Percentiles rank a stretch among this genome's conserved stretches.
Evolutionary conservation across 2,888 invertebrate genomes (phyloP).

Genomic region (Ernsta delagoae): DNA sequence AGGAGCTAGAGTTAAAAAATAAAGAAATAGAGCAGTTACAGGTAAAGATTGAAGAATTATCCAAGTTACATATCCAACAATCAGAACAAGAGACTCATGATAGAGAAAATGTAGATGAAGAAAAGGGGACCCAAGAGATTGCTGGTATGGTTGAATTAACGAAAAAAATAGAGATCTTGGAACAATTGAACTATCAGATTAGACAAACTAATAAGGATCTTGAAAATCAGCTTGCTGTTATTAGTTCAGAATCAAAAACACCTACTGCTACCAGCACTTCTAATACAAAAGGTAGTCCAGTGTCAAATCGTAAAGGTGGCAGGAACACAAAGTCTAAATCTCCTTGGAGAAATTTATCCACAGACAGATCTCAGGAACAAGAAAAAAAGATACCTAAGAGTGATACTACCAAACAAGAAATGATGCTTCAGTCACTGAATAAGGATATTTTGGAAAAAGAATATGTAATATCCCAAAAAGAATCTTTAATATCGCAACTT

Average conservation of each 20-base stretch:
- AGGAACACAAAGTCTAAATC: slow-evolving; percentile 75
- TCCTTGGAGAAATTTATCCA: slow-evolving; percentile 74
- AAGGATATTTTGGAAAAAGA: slow-evolving; percentile 80
- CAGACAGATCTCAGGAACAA: slow-evolving; percentile 67
- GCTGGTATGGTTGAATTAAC: slow-evolving; percentile 71
- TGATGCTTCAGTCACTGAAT: slow-evolving; percentile 73
- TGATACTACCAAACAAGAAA: slow-evolving; percentile 68
- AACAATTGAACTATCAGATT: slow-evolving; percentile 81
- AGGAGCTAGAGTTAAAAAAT: slow-evolving; percentile 80
- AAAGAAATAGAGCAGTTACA: slow-evolving; percentile 69
- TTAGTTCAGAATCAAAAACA: slow-evolving; percentile 61
- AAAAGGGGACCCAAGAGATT: slow-evolving; percentile 84
- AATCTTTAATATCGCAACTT: slow-evolving; percentile 70
- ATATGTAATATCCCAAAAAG: slow-evolving; percentile 72
- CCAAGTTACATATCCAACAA: slow-evolving; percentile 42
- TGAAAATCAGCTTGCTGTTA: slow-evolving; percentile 75
- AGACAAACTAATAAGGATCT: slow-evolving; percentile 81
- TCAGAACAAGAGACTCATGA: slow-evolving; percentile 47
- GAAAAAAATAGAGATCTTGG: slow-evolving; percentile 80
- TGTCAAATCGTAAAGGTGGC: slow-evolving; percentile 70
- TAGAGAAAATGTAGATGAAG: slow-evolving; percentile 77
- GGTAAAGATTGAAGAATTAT: slow-evolving; percentile 58
- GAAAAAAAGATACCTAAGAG: slow-evolving; percentile 68
- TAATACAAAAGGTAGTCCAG: slow-evolving; percentile 70
- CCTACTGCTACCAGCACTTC: slow-evolving; percentile 52